phyloP scores from a whole-genome alignment of 2,113 vertebrate species.

The Rostratula benghalensis region DNA sequence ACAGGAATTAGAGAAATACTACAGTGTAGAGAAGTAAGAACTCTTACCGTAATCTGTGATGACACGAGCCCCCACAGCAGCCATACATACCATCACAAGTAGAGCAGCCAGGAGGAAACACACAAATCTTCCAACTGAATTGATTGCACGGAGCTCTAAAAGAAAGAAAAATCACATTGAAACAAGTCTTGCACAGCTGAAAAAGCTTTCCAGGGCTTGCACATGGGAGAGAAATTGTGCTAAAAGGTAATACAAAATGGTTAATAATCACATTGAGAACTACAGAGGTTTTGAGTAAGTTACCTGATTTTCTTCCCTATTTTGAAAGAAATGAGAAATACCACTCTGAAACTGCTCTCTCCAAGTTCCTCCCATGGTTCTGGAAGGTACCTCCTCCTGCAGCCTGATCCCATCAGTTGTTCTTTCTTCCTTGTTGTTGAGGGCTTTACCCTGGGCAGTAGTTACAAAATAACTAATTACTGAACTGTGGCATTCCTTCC shows the following conservation, averaged over 20 bases:
- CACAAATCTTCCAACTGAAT: not conserved
- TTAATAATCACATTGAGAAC: not conserved
- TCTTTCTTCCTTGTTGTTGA: not conserved
- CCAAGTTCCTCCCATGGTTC: not conserved
- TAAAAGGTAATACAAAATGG: not conserved
- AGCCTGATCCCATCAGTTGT: not conserved
- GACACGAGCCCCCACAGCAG: not conserved
- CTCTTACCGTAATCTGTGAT: slow-evolving; percentile 19
- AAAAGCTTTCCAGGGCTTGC: not conserved
- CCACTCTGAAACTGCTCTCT: not conserved
- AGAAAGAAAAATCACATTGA: not conserved
- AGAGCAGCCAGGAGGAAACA: not conserved
- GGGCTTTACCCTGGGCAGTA: not conserved
- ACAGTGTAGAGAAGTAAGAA: not conserved
- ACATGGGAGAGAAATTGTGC: not conserved
- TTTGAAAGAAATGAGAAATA: not conserved
- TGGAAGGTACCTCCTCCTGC: not conserved
- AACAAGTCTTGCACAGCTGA: not conserved
- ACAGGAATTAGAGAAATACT: not conserved
- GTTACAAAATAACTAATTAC: not conserved
- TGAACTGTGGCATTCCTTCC: not conserved
- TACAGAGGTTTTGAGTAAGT: not conserved
- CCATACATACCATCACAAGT: not conserved
- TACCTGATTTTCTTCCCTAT: not conserved
- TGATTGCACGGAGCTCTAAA: not conserved